Evolutionary conservation across 2,113 vertebrate genomes (phyloP).

Genomic region (Colaptes auratus): DNA sequence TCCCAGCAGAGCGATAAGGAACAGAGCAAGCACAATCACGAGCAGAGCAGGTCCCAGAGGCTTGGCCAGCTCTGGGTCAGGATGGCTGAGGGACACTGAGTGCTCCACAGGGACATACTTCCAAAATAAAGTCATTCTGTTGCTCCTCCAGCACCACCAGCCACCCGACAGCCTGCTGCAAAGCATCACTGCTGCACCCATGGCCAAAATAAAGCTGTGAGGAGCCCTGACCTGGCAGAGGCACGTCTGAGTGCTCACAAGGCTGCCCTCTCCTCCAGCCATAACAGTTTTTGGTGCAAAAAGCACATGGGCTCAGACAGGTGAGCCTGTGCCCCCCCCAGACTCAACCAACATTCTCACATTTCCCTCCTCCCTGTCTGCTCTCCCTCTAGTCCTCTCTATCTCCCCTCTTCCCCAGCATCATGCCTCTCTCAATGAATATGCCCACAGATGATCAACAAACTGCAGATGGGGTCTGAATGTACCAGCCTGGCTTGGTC

Average conservation of each 20-base stretch:
- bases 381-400: not conserved
- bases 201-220: constrained; percentile 19
- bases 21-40: not conserved
- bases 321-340: accelerated
- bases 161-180: constrained; percentile 10
- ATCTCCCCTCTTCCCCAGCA: not conserved
- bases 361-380: not conserved
- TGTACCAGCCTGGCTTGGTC: not conserved
- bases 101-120: constrained; percentile 73
- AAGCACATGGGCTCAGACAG: not conserved
- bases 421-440: not conserved
- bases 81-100: not conserved
- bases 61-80: not conserved
- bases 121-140: constrained; percentile 71
- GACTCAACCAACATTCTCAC: accelerated
- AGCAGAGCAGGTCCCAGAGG: constrained; percentile 26
- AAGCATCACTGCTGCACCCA: not conserved
- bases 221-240: constrained; percentile 19
- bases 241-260: not conserved
- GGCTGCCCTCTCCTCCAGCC: not conserved
- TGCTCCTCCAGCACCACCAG: constrained; percentile 28
- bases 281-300: not conserved
- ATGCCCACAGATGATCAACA: accelerated
- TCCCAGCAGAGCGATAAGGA: constrained; percentile 37
- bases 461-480: accelerated